Base-by-base conservation (phyloP, 2,113 vertebrate genomes). In the Azemiops feae region DNA sequence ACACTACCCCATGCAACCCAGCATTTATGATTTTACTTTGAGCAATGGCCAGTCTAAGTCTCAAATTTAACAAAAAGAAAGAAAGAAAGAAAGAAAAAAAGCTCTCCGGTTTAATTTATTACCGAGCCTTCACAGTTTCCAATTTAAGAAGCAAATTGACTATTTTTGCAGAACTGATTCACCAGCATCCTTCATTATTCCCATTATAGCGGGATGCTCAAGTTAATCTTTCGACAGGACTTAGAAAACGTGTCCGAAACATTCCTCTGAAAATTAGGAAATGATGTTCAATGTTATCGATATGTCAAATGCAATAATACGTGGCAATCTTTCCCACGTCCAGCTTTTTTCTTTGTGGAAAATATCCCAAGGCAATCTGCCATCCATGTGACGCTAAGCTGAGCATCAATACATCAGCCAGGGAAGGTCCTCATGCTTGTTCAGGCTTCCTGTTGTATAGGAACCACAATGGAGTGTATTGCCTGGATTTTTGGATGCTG, bases 301-400 rank as follows among this genome's bases (percentile, higher is more conserved):
- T 96, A 96, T 90, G 91, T 81, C 89, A 95, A 96, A 96, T 92
- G 93, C 95, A 96, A 95, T 96, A 95, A 94, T 95, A 93, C 91
- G 93, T 97, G 96, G 95, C 91, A 95, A 95, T 93, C 91, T 94
- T 95, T 95, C 4, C 85, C 95, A 50, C 1, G 97, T 96, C 93
- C 92, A 93, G 91, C 92, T 60, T 92, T 92, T 94, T 94, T 69
- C 0, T 96, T 91, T 92, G 90, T 92, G 87, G 92, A 92, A 90
- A 96, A 92, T 92, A 94, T 95, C 94, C 94, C 94, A 94, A 22
- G 1, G 92, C 55, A 96, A 96, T 96, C 96, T 94, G 85, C 92
- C 95, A 96, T 97, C 93, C 0, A 96, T 96, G 95, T 22, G 93
- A 92, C 94, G 95, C 94, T 97, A 97, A 96, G 96, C 53, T 96